Conservation (phyloP, 2,113 vertebrate genomes). For the Brachyhypopomus gauderio region DNA sequence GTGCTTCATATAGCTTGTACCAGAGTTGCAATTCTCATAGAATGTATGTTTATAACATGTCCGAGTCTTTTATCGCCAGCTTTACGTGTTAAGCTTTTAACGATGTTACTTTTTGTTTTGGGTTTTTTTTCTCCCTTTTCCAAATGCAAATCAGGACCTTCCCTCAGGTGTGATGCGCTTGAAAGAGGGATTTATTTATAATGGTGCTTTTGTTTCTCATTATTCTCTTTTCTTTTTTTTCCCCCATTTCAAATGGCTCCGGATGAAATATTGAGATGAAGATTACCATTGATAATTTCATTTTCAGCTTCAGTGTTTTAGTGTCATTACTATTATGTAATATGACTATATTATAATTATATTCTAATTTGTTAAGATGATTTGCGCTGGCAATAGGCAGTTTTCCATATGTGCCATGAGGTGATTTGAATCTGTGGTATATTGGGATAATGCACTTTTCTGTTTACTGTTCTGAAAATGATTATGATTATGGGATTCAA, state of each 20-base stretch:
- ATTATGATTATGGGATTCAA: slow-evolving; percentile 47
- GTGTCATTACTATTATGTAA: slow-evolving; percentile 41
- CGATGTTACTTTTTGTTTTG: slow-evolving; percentile 9
- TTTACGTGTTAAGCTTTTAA: slow-evolving; percentile 58
- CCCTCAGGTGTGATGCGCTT: slow-evolving; percentile 49
- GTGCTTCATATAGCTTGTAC: slow-evolving; percentile 75
- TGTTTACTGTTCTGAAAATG: slow-evolving; percentile 48
- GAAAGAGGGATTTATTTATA: slow-evolving; percentile 38
- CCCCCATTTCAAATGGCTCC: slow-evolving; percentile 67
- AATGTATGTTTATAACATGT: slow-evolving; percentile 74
- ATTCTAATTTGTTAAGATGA: slow-evolving; percentile 36
- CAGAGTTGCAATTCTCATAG: slow-evolving; percentile 80
- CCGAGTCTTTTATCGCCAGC: slow-evolving; percentile 64
- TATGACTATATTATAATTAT: slow-evolving; percentile 19
- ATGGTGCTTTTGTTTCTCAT: slow-evolving; percentile 14
- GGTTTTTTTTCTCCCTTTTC: background rate
- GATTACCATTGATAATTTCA: slow-evolving; percentile 60
- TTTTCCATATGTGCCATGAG: slow-evolving; percentile 64
- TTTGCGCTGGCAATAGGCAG: slow-evolving; percentile 70
- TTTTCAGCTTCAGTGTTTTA: slow-evolving; percentile 62
- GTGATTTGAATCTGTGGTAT: slow-evolving; percentile 66
- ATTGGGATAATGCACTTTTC: slow-evolving; percentile 77
- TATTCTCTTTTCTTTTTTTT: slow-evolving; percentile 39
- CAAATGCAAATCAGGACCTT: slow-evolving; percentile 54
- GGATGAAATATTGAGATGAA: slow-evolving; percentile 73